Base-by-base conservation (phyloP, 2,888 invertebrate genomes). In the Phlogophora meticulosa region DNA sequence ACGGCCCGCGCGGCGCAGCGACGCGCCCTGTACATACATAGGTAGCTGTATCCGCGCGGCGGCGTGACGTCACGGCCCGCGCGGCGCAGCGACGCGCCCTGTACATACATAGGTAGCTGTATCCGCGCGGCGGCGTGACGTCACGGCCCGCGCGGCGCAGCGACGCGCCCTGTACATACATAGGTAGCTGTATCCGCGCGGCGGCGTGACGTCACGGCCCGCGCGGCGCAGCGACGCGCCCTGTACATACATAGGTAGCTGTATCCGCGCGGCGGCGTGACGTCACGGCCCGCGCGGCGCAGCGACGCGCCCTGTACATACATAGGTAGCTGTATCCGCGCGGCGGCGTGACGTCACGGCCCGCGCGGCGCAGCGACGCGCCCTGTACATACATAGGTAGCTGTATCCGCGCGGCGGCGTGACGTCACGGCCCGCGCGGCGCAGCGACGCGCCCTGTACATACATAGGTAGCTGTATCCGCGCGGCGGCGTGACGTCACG, bases 381-480 rank as follows among this genome's bases (percentile, higher is more conserved):
- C 52, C 51, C 46, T 76, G 73, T 49, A 72, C 72, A 53, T 40
- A 49, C 57, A 43, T 34, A 34, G 57, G 62, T 58, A 64, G 72
- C 72, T 51, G 68, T 57, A 22, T 4, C 56, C 48, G 28, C 48
- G 17, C 9, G 20, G 15, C 7, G 52, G 7, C n/a, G n/a, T n/a
- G n/a, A n/a, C n/a, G n/a, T n/a, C n/a, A n/a, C n/a, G n/a, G n/a
- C n/a, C n/a, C n/a, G 45, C 34, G 64, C 40, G 48, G 70, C 73
- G 63, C 66, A 7, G 20, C 70, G 68, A n/a, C 71, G 69, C 71
- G 59, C 52, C 51, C 46, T 76, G 73, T 49, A 72, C 72, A 53
- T 40, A 49, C 57, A 43, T 34, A 34, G 57, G 62, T 58, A 64
- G 72, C 72, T 51, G 68, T 57, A 22, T 4, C 56, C 48, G 28